Conservation (phyloP, 2,888 invertebrate species). For the Noctua pronuba region DNA sequence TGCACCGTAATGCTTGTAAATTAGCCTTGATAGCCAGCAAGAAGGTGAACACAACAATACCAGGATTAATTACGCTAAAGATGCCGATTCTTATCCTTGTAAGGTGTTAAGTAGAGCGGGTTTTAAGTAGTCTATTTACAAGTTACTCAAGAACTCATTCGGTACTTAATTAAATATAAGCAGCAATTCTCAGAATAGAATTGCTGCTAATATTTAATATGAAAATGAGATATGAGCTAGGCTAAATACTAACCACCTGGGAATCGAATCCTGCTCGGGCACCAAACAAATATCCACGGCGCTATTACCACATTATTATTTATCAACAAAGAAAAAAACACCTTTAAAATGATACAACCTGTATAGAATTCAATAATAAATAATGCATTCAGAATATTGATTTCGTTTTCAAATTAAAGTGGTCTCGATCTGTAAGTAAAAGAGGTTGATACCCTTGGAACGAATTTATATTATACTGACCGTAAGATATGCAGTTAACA, state of each 20-base stretch:
- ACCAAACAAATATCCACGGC: not conserved
- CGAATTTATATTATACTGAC: conserved; percentile 10
- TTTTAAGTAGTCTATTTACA: not conserved
- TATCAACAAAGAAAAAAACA: not conserved
- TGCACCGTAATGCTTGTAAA: not conserved
- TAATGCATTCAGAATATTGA: conserved; percentile 36
- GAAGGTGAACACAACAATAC: not conserved
- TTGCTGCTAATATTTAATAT: no score
- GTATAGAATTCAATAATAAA: conserved; percentile 12
- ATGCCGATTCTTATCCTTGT: not conserved
- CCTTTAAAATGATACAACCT: not conserved
- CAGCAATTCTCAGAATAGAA: not conserved
- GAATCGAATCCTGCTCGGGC: not conserved
- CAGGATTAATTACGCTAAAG: not conserved
- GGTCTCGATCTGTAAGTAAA: conserved; percentile 16
- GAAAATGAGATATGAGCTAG: no score
- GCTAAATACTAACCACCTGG: not conserved
- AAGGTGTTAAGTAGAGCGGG: not conserved
- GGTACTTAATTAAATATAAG: not conserved
- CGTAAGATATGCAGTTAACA: conserved; percentile 11
- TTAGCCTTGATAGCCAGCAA: not conserved
- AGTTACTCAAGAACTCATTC: not conserved
- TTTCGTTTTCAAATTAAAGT: conserved; percentile 22
- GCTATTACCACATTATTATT: not conserved
- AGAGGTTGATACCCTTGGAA: conserved; percentile 45